Percentiles rank a stretch among this genome's conserved stretches.
phyloP scores from a whole-genome alignment of 2,797 vertebrate genomes.

The Microctenopoma lineatum region DNA sequence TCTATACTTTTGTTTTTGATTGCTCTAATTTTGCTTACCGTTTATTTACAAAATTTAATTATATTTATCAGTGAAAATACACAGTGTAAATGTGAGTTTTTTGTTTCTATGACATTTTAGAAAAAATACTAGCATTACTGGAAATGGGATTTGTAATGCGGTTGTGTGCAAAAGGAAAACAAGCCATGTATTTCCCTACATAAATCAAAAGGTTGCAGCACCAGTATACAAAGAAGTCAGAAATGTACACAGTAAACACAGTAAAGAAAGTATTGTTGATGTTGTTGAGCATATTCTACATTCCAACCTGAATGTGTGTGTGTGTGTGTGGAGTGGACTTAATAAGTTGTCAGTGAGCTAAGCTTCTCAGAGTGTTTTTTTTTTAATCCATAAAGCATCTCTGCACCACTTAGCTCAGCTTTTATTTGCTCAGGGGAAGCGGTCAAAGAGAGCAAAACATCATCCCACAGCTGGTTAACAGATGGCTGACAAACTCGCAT shows the following conservation, averaged over 20 bases:
- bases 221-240: not conserved
- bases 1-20: no score
- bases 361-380: conserved; percentile 28
- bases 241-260: not conserved
- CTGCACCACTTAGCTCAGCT: conserved; percentile 53
- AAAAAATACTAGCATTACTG: no score
- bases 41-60: no score
- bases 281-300: not conserved
- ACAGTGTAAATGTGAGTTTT: no score
- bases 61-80: no score
- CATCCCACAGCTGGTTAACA: conserved; percentile 71
- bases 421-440: conserved; percentile 20
- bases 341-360: conserved; percentile 49
- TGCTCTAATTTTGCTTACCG: no score
- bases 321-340: conserved; percentile 13
- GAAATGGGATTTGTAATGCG: no score
- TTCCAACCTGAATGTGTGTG: not conserved
- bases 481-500: conserved; percentile 53
- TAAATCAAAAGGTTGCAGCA: not conserved
- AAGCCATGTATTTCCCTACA: no score
- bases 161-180: not conserved
- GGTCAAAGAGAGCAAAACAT: conserved; percentile 43
- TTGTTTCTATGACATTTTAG: no score
- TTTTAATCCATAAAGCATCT: conserved; percentile 60
- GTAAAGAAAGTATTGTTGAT: not conserved